A percentile compares a stretch with the other conserved stretches of the same genome.
Evolutionary conservation across 2,797 vertebrate species (phyloP).

Genomic region (Mormyrops attenuatus): DNA sequence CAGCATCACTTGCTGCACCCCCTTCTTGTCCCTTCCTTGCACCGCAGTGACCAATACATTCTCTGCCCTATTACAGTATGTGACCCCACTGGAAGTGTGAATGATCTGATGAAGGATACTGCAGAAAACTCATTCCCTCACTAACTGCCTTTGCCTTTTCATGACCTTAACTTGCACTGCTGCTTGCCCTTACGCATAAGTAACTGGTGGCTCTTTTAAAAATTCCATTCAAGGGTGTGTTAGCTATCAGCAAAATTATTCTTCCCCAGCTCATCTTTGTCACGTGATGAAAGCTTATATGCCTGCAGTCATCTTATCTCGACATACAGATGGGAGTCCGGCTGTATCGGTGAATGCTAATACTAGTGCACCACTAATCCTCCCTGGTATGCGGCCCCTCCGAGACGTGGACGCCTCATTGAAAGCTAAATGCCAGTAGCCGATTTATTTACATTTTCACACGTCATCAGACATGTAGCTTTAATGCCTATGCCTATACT

Average conservation of each 20-base stretch:
- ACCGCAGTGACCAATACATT: neutral
- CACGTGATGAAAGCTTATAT: conserved; percentile 51
- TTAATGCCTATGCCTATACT: neutral
- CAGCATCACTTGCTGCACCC: neutral
- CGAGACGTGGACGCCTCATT: neutral
- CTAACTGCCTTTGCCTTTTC: neutral
- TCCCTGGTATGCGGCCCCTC: neutral
- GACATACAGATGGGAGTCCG: conserved; percentile 35
- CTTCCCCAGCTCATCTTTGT: conserved; percentile 41
- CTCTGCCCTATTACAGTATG: neutral
- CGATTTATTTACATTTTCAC: neutral
- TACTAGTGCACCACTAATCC: conserved; percentile 41
- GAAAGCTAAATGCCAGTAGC: neutral
- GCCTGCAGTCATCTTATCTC: conserved; percentile 52
- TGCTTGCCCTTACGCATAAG: no score
- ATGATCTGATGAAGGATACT: neutral
- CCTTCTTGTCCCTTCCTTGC: neutral
- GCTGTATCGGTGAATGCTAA: conserved; percentile 50
- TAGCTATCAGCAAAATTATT: neutral
- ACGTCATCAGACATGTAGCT: neutral
- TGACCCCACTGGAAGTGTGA: neutral
- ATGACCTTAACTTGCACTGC: neutral
- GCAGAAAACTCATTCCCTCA: neutral
- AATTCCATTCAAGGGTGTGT: neutral
- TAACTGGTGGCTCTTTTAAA: neutral